Evolutionary conservation across 2,888 invertebrate species (phyloP).

Genomic region (Phortica okadai): DNA sequence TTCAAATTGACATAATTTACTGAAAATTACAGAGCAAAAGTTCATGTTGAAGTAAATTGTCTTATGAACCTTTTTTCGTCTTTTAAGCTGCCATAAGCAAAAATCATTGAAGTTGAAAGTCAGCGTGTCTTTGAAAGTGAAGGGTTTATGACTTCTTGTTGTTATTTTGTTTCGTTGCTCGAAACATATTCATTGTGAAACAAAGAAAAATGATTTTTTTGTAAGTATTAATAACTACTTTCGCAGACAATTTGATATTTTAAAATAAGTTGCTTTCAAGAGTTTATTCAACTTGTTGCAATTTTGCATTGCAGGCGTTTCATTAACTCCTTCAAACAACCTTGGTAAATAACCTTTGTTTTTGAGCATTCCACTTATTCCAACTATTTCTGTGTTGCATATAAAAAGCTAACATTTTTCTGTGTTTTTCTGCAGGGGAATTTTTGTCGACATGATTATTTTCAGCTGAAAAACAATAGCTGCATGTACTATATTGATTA

Average conservation of each 20-base stretch:
- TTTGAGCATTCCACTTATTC: too few species aligned
- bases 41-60: constrained; percentile 18
- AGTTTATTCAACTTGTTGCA: neutral
- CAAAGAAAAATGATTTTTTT: neutral
- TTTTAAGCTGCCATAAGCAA: neutral
- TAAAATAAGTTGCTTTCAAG: neutral
- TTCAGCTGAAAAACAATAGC: neutral
- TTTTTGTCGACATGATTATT: neutral
- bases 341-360: too few species aligned
- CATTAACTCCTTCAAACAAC: too few species aligned
- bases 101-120: constrained; percentile 1
- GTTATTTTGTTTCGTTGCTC: neutral
- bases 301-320: too few species aligned
- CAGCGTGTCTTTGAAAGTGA: neutral
- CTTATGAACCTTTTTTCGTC: neutral
- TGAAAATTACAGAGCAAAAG: constrained; percentile 7
- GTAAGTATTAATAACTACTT: neutral
- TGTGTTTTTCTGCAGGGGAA: neutral
- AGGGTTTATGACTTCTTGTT: constrained; percentile 22
- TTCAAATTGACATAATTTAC: constrained; percentile 21
- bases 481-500: neutral
- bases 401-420: too few species aligned
- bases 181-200: too few species aligned
- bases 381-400: too few species aligned
- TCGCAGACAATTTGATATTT: neutral